Evolutionary conservation across 53 echinoderm and acorn worm genomes (phyloP), one percentile per base, ranked within the genome.

Genomic region (Apostichopus leukothele): DNA sequence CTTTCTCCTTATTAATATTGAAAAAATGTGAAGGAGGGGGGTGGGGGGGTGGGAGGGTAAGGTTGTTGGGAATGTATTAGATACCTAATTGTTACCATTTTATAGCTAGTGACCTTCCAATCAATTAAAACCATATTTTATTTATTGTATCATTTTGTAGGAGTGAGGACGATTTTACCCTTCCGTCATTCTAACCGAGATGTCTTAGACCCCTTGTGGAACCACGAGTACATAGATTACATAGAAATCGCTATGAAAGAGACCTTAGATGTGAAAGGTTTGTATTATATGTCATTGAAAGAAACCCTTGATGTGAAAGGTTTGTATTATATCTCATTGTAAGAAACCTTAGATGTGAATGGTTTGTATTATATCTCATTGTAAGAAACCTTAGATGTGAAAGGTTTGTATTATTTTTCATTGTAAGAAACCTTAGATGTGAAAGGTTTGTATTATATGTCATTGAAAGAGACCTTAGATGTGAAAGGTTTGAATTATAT

Each of bases 231-330:
- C 90, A 91, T 98, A 9, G 94, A 94, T 79, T 91, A 91, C 73
- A 93, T 98, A 7, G 95, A 98, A 89, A 95, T 98, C 27, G 95
- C 95, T 21, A 94, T 98, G 94, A 98, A 98, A 60, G 98, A 98
- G 22, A 88, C 86, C 26, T 23, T 98, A n/a, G 98, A 98, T 91
- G 89, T 92, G 21, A 98, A 94, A 98, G 98, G 98, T 98, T 86
- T 9, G 77, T 39, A 57, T 0, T 57, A 57, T 7, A 57, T 57
- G 9, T 7, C 10, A 57, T 9, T 57, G 8, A 1, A 8, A 57
- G 57, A 57, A 57, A 57, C 57, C 57, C 7, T 39, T 3, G 39
- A 39, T 39, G 39, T 39, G 3, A 39, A 39, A 39, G 39, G 39
- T 39, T 39, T 39, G 25, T 39, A 39, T 39, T 27, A 39, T 39